These are phyloP conservation scores for Agonopterix subpropinquella DNA, from an alignment of 2,888 invertebrate species.

Conservation along the genomic window DNA sequence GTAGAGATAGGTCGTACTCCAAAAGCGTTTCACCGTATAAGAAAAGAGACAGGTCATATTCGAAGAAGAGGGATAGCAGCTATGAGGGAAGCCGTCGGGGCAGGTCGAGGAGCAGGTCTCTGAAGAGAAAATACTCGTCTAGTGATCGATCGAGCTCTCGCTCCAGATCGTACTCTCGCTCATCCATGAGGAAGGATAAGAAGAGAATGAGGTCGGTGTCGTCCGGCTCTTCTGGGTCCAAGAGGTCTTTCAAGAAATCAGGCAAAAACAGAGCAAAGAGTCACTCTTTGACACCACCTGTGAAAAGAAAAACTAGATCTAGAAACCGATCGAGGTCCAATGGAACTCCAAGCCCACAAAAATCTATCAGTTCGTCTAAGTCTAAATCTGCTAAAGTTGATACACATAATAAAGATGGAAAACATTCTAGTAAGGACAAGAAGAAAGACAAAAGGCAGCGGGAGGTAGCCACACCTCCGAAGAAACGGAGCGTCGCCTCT, in stretches of 20 bases:
- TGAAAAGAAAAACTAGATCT: constrained; percentile 31
- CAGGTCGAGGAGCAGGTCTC: constrained; percentile 43
- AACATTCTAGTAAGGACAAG: constrained; percentile 33
- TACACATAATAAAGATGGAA: constrained; percentile 15
- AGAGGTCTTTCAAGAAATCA: constrained; percentile 39
- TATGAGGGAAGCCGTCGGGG: constrained; percentile 33
- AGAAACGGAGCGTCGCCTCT: constrained; percentile 21
- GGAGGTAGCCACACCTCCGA: constrained; percentile 32
- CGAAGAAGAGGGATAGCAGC: constrained; percentile 43
- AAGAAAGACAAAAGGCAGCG: constrained; percentile 24
- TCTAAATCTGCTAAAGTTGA: constrained; percentile 17
- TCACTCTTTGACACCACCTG: constrained; percentile 36
- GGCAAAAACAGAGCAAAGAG: constrained; percentile 20
- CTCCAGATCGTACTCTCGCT: constrained; percentile 45
- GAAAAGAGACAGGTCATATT: constrained; percentile 36
- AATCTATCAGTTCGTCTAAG: constrained; percentile 27
- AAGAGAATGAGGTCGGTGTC: constrained; percentile 37
- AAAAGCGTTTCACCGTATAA: constrained; percentile 50
- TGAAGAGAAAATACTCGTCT: constrained; percentile 48
- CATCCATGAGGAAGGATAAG: constrained; percentile 30
- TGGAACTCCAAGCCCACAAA: constrained; percentile 24
- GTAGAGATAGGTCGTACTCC: constrained; percentile 36
- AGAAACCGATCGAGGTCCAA: constrained; percentile 28
- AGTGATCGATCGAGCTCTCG: constrained; percentile 52
- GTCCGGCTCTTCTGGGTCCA: constrained; percentile 46